Evolutionary conservation across 2,797 vertebrate genomes (phyloP), one percentile per base, ranked within the genome.

Genomic region (Pseudochaenichthys georgianus): DNA sequence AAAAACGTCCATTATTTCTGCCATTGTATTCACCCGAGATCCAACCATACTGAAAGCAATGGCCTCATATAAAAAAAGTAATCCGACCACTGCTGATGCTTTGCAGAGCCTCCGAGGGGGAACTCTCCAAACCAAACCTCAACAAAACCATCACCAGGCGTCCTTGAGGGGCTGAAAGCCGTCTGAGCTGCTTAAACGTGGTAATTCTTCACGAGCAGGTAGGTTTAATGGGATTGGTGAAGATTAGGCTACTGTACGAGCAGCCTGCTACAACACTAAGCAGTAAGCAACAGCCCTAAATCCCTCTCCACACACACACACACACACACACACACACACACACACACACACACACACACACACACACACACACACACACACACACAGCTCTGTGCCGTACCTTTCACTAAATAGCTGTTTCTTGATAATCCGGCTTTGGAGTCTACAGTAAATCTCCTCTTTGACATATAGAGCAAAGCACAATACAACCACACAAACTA

Each of bases 141-240:
- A 75, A 89, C 82, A 91, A 90, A 87, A 86, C 81, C 75, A 3
- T 72, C 81, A 81, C 60, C 55, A 48, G 69, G 73, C 68, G 82
- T 82, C 63, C 58, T 88, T 16, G 54, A 82, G 85, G 81, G 70
- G 80, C 67, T 82, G 62, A 91, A 88, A 88, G 87, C 78, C 10
- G 51, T 15, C 74, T 90, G 88, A 93, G 91, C 87, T 81, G 79
- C 88, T 92, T 88, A 85, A 84, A 86, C n/a, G 72, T 71, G 83
- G 64, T 87, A 79, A 92, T 91, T 89, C 90, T 87, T 82, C 78
- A 81, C 62, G 77, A 84, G 90, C 87, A 91, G 90, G 88, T 89
- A 86, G 78, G 84, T 89, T 90, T 92, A 94, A 93, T 89, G 90
- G 92, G 91, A 94, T 93, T 90, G 89, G 34, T 81, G 64, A 81